These are phyloP conservation scores for Platalea minor DNA, from an alignment of 2,797 vertebrate genomes.

Conservation along the genomic window DNA sequence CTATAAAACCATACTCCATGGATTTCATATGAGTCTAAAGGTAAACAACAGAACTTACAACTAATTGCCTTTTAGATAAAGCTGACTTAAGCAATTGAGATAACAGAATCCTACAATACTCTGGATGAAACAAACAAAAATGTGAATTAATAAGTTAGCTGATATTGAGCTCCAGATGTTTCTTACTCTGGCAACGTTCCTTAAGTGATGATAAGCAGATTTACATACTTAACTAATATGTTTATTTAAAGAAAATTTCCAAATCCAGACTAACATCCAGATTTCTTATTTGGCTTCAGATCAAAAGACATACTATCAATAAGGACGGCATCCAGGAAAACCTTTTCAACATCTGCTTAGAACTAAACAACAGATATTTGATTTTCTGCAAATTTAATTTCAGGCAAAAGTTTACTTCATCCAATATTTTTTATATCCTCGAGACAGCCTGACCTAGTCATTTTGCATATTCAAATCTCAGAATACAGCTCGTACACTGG, in stretches of 20 bases:
- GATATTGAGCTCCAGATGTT: constrained; percentile 76
- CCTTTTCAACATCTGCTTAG: constrained; percentile 76
- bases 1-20: not conserved
- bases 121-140: constrained; percentile 62
- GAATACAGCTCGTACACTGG: not conserved
- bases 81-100: constrained; percentile 73
- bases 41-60: constrained; percentile 63
- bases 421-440: constrained; percentile 62
- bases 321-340: constrained; percentile 69
- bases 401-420: constrained; percentile 66
- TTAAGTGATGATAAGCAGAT: constrained; percentile 78
- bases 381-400: constrained; percentile 71
- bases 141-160: constrained; percentile 75
- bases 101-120: constrained; percentile 69
- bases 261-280: constrained; percentile 77
- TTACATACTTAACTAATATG: constrained; percentile 81
- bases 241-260: constrained; percentile 79
- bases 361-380: constrained; percentile 73
- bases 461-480: constrained; percentile 48
- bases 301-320: constrained; percentile 73
- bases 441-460: constrained; percentile 61
- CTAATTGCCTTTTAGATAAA: constrained; percentile 68
- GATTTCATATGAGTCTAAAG: constrained; percentile 41
- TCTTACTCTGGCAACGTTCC: constrained; percentile 70
- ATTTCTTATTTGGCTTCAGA: constrained; percentile 75